Conservation (phyloP, 2,888 invertebrate species). For the Chalcosyrphus nemorum region DNA sequence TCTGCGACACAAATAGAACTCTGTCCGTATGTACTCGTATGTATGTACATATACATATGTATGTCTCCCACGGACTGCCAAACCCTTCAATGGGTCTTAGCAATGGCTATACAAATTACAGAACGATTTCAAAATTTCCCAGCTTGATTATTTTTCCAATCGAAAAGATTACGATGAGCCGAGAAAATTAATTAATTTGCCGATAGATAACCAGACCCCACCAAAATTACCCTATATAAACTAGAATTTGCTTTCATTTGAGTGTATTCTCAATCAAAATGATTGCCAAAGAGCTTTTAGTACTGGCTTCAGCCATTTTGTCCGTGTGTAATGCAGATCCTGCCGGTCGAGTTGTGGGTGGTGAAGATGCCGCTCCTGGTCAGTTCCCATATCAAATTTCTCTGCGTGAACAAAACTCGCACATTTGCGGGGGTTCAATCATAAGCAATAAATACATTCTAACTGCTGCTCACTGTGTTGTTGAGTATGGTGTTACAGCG, state of each 20-base stretch:
- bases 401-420: slow-evolving; percentile 73
- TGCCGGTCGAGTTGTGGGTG: slow-evolving; percentile 77
- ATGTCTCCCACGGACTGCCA: too few relatives aligned
- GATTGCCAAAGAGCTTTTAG: not conserved
- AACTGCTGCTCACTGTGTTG: slow-evolving; percentile 80
- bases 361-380: slow-evolving; percentile 76
- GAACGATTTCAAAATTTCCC: not conserved
- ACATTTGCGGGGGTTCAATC: slow-evolving; percentile 79
- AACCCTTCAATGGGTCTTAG: too few relatives aligned
- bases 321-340: slow-evolving; percentile 2
- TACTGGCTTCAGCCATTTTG: not conserved
- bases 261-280: not conserved
- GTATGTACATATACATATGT: too few relatives aligned
- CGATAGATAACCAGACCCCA: slow-evolving; percentile 3
- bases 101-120: too few relatives aligned
- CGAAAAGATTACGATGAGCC: slow-evolving; percentile 5
- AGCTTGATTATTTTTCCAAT: too few relatives aligned
- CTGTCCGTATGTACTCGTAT: too few relatives aligned
- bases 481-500: slow-evolving; percentile 47
- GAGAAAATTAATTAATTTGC: not conserved
- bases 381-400: slow-evolving; percentile 81
- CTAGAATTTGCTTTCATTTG: not conserved
- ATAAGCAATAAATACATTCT: slow-evolving; percentile 75
- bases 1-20: too few relatives aligned
- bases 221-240: slow-evolving; percentile 1